phyloP scores from a whole-genome alignment of 2,797 vertebrate species.

The Microctenopoma lineatum region DNA sequence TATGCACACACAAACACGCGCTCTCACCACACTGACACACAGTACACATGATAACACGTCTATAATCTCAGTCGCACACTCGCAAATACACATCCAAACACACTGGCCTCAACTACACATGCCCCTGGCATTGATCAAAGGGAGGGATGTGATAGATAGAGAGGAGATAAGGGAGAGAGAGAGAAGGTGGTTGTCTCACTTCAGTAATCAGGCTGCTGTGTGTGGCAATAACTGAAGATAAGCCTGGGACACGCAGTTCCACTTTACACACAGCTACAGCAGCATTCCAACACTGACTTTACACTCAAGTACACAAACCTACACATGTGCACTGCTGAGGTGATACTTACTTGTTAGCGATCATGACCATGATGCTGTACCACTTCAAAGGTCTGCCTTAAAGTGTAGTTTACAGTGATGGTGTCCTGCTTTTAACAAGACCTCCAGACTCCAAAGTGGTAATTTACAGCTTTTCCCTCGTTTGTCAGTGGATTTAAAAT shows the following conservation, averaged over 20 bases:
- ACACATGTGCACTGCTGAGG: not conserved
- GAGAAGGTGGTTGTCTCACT: conserved; percentile 52
- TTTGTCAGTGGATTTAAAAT: too few relatives aligned
- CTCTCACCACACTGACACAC: conserved; percentile 50
- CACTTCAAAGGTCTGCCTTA: not conserved
- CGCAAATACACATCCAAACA: conserved; percentile 66
- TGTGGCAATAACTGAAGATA: conserved; percentile 42
- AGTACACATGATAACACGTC: conserved; percentile 70
- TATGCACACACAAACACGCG: conserved; percentile 58
- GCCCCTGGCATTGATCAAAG: conserved; percentile 81
- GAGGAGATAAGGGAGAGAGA: conserved; percentile 55
- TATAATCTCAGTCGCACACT: conserved; percentile 71
- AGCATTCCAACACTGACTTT: conserved; percentile 24
- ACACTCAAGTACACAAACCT: conserved; percentile 1
- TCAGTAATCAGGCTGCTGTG: conserved; percentile 58
- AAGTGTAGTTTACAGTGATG: not conserved
- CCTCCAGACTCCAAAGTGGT: too few relatives aligned
- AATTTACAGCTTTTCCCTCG: too few relatives aligned
- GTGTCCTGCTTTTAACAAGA: too few relatives aligned
- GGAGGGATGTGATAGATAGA: conserved; percentile 81
- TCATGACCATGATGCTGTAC: not conserved
- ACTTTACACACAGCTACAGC: conserved; percentile 32
- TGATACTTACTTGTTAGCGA: not conserved
- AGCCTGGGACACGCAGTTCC: conserved; percentile 30
- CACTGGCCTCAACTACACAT: conserved; percentile 65